Evolutionary conservation across 2,113 vertebrate species (phyloP).

Genomic region (Morone saxatilis): DNA sequence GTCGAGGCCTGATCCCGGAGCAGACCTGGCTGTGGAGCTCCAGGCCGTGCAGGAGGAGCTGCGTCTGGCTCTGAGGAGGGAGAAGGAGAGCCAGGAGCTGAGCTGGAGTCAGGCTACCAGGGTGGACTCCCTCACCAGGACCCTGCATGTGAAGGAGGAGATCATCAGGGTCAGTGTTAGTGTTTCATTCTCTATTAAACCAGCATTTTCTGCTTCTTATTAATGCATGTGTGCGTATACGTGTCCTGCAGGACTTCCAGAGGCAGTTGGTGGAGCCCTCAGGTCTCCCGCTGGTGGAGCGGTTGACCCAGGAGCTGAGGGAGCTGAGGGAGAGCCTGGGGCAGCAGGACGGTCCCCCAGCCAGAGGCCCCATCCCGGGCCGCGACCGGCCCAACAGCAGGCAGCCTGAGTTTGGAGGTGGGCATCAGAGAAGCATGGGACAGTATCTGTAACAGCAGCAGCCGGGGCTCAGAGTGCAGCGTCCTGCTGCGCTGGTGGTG

Average conservation of each 20-base stretch:
- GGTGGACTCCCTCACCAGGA: conserved; percentile 87
- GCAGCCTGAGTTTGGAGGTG: conserved; percentile 91
- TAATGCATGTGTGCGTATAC: background rate
- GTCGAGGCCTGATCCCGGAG: background rate
- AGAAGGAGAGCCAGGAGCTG: conserved; percentile 90
- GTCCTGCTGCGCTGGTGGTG: conserved; percentile 9
- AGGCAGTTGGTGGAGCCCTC: conserved; percentile 89
- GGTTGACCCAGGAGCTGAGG: conserved; percentile 89
- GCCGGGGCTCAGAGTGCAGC: conserved; percentile 47
- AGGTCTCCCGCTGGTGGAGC: conserved; percentile 88
- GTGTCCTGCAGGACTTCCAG: conserved; percentile 88
- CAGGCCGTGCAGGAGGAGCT: conserved; percentile 89
- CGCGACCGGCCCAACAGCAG: conserved; percentile 81
- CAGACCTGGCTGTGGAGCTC: conserved; percentile 66
- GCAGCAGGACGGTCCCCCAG: conserved; percentile 71
- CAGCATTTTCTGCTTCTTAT: background rate
- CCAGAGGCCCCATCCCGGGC: conserved; percentile 82
- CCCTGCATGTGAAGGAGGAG: conserved; percentile 88
- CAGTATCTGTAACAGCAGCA: conserved; percentile 86
- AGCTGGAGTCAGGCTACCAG: conserved; percentile 85
- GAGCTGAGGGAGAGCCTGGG: conserved; percentile 87
- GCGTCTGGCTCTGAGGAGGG: conserved; percentile 86
- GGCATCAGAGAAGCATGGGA: conserved; percentile 91
- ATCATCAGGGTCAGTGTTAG: conserved; percentile 87
- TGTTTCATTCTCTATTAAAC: background rate